Percentiles rank a stretch among this genome's conserved stretches.
Conservation (phyloP, 2,797 vertebrate genomes). For the Spheniscus humboldti region DNA sequence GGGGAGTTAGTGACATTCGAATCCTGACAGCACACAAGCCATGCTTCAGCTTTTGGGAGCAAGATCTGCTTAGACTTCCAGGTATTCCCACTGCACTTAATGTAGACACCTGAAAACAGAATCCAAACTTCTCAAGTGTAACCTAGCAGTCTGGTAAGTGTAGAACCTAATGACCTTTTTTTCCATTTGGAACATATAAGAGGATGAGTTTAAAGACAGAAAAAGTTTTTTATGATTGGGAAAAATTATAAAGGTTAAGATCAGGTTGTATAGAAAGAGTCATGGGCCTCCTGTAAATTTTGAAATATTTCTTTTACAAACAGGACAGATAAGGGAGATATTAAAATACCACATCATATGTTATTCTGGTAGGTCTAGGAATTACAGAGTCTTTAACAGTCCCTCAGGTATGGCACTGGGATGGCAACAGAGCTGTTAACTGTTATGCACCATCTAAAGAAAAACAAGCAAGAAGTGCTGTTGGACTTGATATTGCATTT, state of each 20-base stretch:
- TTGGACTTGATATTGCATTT: background rate
- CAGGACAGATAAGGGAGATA: background rate
- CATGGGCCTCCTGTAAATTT: background rate
- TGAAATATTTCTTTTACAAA: background rate
- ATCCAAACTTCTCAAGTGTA: background rate
- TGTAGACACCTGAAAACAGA: background rate
- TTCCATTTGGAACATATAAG: background rate
- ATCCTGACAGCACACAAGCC: background rate
- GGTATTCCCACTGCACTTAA: background rate
- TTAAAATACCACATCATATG: background rate
- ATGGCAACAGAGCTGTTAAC: background rate
- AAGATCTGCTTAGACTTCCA: background rate
- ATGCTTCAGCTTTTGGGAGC: background rate
- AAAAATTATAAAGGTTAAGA: background rate
- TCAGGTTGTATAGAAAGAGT: background rate
- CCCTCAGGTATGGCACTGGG: background rate
- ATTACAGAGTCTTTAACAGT: background rate
- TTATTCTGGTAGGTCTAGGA: background rate
- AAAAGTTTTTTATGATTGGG: background rate
- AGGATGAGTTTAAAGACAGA: background rate
- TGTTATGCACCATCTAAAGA: background rate
- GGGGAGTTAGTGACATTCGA: background rate
- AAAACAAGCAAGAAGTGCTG: background rate
- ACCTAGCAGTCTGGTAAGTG: background rate
- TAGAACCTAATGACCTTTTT: background rate